Evolutionary conservation across 2,113 vertebrate species (phyloP).

Genomic region (Tonatia bakeri): DNA sequence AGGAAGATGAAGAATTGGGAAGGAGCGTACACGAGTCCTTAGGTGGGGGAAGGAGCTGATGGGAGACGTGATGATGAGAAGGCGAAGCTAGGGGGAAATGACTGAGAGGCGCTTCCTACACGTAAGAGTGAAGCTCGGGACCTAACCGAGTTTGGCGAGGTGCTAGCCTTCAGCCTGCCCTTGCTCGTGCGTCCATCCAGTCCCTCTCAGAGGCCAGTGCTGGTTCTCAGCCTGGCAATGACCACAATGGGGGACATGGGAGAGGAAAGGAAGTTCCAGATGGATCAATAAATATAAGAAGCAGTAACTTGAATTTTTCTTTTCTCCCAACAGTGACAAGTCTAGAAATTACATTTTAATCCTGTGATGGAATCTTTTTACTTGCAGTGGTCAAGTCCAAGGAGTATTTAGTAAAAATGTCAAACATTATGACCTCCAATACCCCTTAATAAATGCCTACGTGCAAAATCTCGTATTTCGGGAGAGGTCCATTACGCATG

Average conservation of each 20-base stretch:
- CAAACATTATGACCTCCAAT: neutral
- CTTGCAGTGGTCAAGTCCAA: neutral
- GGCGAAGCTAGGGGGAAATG: no score
- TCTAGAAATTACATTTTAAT: neutral
- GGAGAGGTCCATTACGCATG: neutral
- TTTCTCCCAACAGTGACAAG: neutral
- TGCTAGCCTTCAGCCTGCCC: neutral
- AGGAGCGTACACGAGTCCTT: fast-evolving
- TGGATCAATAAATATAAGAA: neutral
- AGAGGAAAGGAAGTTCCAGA: neutral
- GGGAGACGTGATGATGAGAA: neutral
- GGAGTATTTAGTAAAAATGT: neutral
- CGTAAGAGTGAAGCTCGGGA: fast-evolving
- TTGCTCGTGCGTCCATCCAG: neutral
- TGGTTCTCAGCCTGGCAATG: fast-evolving
- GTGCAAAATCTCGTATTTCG: neutral
- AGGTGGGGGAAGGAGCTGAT: neutral
- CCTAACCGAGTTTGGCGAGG: neutral
- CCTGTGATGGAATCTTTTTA: neutral
- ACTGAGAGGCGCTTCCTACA: neutral
- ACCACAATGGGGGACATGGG: neutral
- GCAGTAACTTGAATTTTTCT: neutral
- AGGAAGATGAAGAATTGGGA: neutral
- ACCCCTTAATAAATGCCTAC: neutral
- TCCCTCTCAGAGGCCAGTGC: neutral